Conservation (phyloP, 2,113 vertebrate genomes). For the Bos indicus region DNA sequence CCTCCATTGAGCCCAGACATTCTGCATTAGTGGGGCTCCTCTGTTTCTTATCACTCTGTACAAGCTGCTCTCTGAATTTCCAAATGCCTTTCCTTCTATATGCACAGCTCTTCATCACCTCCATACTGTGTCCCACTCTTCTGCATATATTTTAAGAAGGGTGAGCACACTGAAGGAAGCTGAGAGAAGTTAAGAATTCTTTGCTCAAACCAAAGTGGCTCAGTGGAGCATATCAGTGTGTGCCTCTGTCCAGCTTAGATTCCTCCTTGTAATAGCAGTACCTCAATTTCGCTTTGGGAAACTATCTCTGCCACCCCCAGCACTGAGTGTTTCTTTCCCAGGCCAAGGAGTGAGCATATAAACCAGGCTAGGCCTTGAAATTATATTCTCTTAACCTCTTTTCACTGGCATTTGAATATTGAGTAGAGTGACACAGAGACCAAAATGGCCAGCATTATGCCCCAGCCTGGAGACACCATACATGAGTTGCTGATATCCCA, state of each 20-base stretch:
- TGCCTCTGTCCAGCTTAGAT: not conserved
- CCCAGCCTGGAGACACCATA: not conserved
- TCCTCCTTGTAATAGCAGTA: not conserved
- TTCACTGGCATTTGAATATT: not conserved
- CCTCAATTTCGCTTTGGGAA: not conserved
- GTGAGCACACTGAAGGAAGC: not conserved
- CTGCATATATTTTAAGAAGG: not conserved
- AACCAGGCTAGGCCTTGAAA: not conserved
- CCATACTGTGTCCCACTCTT: not conserved
- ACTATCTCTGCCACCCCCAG: rapidly evolving
- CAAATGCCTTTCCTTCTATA: not conserved
- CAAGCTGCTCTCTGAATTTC: not conserved
- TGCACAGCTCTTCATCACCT: not conserved
- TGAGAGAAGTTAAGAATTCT: not conserved
- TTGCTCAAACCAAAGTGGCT: not conserved
- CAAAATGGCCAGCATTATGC: too few relatives aligned
- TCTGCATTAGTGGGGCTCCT: too few relatives aligned
- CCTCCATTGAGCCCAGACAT: not conserved
- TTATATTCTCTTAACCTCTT: not conserved
- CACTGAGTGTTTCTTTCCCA: not conserved
- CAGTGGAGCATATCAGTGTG: not conserved
- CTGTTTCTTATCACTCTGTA: not conserved
- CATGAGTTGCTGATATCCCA: not conserved
- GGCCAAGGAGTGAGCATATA: not conserved
- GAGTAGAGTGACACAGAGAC: not conserved